Evolutionary conservation across 2,797 vertebrate species (phyloP).

Genomic region (Poeciliopsis paucimaculata): DNA sequence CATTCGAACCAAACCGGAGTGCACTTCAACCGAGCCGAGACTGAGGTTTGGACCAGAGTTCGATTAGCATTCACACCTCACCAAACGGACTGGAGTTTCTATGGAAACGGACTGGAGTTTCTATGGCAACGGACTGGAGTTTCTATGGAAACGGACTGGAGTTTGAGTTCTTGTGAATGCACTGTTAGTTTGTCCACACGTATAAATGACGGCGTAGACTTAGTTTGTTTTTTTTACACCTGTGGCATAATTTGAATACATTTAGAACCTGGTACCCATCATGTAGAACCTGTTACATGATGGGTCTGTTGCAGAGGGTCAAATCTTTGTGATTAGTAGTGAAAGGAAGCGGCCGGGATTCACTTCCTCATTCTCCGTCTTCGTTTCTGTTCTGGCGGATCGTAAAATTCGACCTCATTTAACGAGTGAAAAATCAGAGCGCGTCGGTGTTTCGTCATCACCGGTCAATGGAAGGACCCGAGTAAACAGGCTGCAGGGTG

Average conservation of each 20-base stretch:
- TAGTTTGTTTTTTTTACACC: neutral
- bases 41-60: too few species aligned
- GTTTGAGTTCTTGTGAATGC: too few species aligned
- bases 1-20: too few species aligned
- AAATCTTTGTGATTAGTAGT: neutral
- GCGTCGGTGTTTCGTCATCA: neutral
- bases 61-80: too few species aligned
- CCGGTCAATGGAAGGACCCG: conserved; percentile 27
- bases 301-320: neutral
- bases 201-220: neutral
- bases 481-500: conserved; percentile 7
- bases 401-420: neutral
- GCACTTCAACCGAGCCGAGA: too few species aligned
- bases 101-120: too few species aligned
- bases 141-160: too few species aligned
- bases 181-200: too few species aligned
- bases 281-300: too few species aligned
- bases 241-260: neutral
- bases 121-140: too few species aligned
- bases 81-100: too few species aligned
- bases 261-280: neutral
- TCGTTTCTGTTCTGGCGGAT: neutral
- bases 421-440: neutral
- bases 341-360: neutral
- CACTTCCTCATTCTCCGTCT: neutral